Percentiles rank a stretch among this genome's conserved stretches.
Conservation (phyloP, 2,888 invertebrate species). For the Xestobium rufovillosum region DNA sequence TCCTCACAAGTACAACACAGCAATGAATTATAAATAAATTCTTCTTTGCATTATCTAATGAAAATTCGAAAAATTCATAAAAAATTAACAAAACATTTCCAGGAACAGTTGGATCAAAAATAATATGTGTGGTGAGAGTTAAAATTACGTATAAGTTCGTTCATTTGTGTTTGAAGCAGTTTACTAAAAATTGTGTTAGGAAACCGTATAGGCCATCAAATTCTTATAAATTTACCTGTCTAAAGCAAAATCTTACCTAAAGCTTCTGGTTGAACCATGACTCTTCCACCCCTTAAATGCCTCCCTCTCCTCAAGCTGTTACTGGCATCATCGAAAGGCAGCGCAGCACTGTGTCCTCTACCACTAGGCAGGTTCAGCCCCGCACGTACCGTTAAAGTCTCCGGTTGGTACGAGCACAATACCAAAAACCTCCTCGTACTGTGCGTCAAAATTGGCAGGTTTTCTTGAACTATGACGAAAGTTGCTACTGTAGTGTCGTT, state of each 20-base stretch:
- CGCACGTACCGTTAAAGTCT: constrained; percentile 72
- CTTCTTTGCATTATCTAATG: too few species aligned
- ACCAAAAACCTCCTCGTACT: constrained; percentile 67
- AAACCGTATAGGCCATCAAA: too few species aligned
- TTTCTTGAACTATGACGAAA: constrained; percentile 77
- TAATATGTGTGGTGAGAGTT: too few species aligned
- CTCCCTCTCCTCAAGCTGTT: constrained; percentile 32
- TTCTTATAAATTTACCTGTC: constrained; percentile 4
- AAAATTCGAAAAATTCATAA: too few species aligned
- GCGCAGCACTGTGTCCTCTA: constrained; percentile 17
- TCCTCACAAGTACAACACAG: too few species aligned
- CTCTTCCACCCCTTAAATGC: constrained; percentile 31
- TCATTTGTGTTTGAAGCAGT: too few species aligned
- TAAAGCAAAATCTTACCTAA: constrained; percentile 30
- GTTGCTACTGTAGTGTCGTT: constrained; percentile 75
- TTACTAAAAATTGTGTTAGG: too few species aligned
- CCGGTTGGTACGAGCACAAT: constrained; percentile 73
- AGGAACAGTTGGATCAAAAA: too few species aligned
- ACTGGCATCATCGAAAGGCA: constrained; percentile 31
- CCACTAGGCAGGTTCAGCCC: constrained; percentile 62
- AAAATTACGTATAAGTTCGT: too few species aligned
- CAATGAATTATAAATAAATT: too few species aligned
- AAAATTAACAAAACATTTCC: too few species aligned
- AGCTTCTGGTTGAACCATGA: constrained; percentile 37
- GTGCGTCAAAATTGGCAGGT: constrained; percentile 73